phyloP scores from a whole-genome alignment of 2,888 invertebrate genomes.

The Encarsia formosa region DNA sequence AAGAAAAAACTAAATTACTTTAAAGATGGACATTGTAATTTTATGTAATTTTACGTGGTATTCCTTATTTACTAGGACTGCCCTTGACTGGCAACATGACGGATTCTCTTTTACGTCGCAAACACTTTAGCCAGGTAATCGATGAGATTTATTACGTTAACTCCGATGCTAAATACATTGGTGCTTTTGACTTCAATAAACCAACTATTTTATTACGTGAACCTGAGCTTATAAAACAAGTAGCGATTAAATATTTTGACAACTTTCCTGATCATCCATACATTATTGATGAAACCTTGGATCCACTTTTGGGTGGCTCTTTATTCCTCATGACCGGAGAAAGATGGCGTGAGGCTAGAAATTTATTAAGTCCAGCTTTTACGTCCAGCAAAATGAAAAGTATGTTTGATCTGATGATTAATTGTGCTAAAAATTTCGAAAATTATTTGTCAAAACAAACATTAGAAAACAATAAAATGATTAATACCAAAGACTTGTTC shows the following conservation, averaged over 20 bases:
- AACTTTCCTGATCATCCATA: conserved; percentile 38
- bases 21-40: too few species aligned
- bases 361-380: conserved; percentile 56
- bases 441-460: conserved; percentile 30
- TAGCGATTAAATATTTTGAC: conserved; percentile 41
- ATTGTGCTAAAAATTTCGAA: conserved; percentile 38
- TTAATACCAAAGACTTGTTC: conserved; percentile 49
- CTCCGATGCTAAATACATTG: conserved; percentile 35
- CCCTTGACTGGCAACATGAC: conserved; percentile 33
- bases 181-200: conserved; percentile 36
- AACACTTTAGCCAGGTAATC: conserved; percentile 15
- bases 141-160: conserved; percentile 29
- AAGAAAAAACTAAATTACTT: conserved; percentile 23
- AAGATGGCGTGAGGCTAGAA: conserved; percentile 54
- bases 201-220: conserved; percentile 40
- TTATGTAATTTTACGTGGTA: too few species aligned
- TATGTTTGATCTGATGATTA: conserved; percentile 53
- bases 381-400: conserved; percentile 57
- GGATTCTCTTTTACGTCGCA: conserved; percentile 12
- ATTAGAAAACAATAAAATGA: conserved; percentile 10
- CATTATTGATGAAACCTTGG: conserved; percentile 29
- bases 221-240: conserved; percentile 39
- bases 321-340: conserved; percentile 44
- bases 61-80: conserved; percentile 25
- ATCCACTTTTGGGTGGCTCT: conserved; percentile 33